Evolutionary conservation across 1,140 invertebrate genomes (phyloP), one percentile per base, ranked within the genome.

Genomic region (Antheraea pernyi): DNA sequence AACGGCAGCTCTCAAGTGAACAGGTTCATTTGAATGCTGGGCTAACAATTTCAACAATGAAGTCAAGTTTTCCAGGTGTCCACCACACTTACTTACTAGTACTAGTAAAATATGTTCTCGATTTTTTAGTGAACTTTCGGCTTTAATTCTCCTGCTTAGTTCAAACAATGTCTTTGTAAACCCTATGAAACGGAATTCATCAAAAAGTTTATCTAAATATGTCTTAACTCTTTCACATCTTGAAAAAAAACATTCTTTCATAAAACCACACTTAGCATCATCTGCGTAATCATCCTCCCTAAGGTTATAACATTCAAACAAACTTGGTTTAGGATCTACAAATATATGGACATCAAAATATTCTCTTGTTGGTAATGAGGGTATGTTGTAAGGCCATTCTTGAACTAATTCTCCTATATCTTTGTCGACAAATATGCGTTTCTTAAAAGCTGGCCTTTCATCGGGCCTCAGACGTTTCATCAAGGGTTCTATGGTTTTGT

Each of bases 11-110:
- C 85, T 79, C 10, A 87, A 61, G 60, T 81, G 79, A 0, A 61
- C 74, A 0, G 85, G 77, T 64, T 90, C 88, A 59, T 90, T 88
- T 39, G 9, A 73, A 64, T 85, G 79, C 19, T 19, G 75, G 63
- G 7, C 68, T 11, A 88, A 53, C 5, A 83, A 77, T 22, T 72
- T 71, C 19, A 90, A 48, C 42, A 90, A 69, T 59, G 77, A 76
- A 36, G 76, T 72, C 7, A 88, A 70, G 46, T 78, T 74, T 10
- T 76, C 71, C 11, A 72, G 69, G 22, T 77, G 70, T 7, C 80
- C 77, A 13, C 85, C 85, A 48, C 75, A 80, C 70, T 90, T 90
- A 74, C 86, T 90, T 5, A 90, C 79, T 19, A 90, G 72, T 5
- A 90, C 85, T 3, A 87, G 70, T 58, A 88, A 74, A 61, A 88